Evolutionary conservation across 1,140 invertebrate genomes (phyloP).

Genomic region (Globodera rostochiensis): DNA sequence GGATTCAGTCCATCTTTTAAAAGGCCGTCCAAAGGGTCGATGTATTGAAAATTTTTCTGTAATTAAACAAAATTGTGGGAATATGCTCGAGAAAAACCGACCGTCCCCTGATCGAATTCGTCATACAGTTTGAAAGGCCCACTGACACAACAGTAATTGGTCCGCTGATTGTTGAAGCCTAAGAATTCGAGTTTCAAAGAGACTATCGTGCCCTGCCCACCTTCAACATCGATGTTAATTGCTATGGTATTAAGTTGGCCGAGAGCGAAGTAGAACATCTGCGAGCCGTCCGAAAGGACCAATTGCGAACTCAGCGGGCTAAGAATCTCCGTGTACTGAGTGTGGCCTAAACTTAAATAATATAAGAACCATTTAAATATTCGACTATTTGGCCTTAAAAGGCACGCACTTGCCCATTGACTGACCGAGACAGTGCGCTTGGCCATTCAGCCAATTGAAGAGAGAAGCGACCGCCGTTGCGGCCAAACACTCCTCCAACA

Average conservation of each 20-base stretch:
- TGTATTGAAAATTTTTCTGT: background rate
- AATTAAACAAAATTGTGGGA: conserved; percentile 8
- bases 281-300: conserved; percentile 56
- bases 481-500: conserved; percentile 34
- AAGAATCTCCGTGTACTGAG: conserved; percentile 60
- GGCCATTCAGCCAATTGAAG: conserved; percentile 62
- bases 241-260: conserved; percentile 64
- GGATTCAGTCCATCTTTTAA: conserved; percentile 12
- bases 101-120: conserved; percentile 26
- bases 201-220: conserved; percentile 1
- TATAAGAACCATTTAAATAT: too few relatives aligned
- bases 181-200: conserved; percentile 11
- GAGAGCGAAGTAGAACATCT: conserved; percentile 55
- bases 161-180: conserved; percentile 37
- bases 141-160: conserved; percentile 38
- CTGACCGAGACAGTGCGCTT: conserved; percentile 55
- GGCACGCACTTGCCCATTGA: background rate
- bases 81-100: conserved; percentile 8
- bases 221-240: conserved; percentile 57
- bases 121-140: conserved; percentile 40
- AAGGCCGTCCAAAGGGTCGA: conserved; percentile 7
- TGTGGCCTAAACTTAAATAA: conserved; percentile 44
- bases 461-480: conserved; percentile 52
- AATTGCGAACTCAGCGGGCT: conserved; percentile 56
- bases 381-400: background rate